Evolutionary conservation across 1,140 invertebrate species (phyloP), one percentile per base, ranked within the genome.

Genomic region (Calliphora vicina): DNA sequence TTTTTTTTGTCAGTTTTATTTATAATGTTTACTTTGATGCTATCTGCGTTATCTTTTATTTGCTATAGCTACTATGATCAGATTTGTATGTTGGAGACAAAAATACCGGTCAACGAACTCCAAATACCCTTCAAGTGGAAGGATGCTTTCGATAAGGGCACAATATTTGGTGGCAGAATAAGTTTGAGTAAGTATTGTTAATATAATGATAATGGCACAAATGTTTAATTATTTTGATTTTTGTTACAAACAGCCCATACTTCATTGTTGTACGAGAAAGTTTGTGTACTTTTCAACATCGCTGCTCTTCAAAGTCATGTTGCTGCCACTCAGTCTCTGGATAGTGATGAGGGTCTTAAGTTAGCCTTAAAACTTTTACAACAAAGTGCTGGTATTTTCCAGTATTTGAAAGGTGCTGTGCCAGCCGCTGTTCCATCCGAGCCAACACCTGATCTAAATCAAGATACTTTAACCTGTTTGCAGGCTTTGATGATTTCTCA

Each of bases 121-220:
- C 95, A 97, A 89, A 96, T 98, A 86, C 95, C 97, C 35, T 99
- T 99, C 88, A 99, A 99, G 91, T 99, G 99, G 98, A 99, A 99
- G 91, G 98, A 99, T 95, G 98, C 99, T 2, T 99, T 99, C 92
- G 97, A 99, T 90, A 97, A 97, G 89, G 97, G 97, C 67, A 96
- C 96, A 8, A 94, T 99, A 84, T 99, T 99, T 92, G 96, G 96
- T 83, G 96, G 96, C 82, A 95, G 96, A 91, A 96, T 97, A 86
- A 98, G 97, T 91, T 92, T 99, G 82, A 98, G 97, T 99, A 94
- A 94, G 94, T 93, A 83, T 13, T 81, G 20, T 2, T 35, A 5
- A 25, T 81, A 13, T 67, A 20, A n/a, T n/a, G 25, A 12, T 13
- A 5, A 43, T n/a, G n/a, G 13, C 5, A 71, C 20, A 78, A 57